Percentiles rank a stretch among this genome's conserved stretches.
Conservation (phyloP, 2,888 invertebrate genomes). For the Trimorus sp. region DNA sequence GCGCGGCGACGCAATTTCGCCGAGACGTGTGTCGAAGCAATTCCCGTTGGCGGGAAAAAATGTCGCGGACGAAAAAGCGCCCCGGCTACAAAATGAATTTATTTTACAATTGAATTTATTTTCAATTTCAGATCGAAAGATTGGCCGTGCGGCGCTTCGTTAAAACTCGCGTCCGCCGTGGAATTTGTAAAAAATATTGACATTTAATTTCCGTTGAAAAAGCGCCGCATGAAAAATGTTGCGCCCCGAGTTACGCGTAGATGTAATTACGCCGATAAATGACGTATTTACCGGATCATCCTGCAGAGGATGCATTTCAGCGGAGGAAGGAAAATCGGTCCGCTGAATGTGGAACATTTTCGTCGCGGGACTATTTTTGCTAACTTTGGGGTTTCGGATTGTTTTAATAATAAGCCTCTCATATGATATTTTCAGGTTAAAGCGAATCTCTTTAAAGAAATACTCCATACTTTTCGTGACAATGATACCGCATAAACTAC, state of each 20-base stretch:
- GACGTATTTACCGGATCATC: constrained; percentile 21
- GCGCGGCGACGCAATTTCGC: too few species aligned
- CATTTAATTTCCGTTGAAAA: constrained; percentile 51
- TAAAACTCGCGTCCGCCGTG: constrained; percentile 29
- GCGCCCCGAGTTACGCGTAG: not conserved
- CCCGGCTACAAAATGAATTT: constrained; percentile 19
- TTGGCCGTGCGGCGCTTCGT: constrained; percentile 7
- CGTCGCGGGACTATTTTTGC: too few species aligned
- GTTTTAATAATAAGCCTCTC: too few species aligned
- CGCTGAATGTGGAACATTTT: too few species aligned
- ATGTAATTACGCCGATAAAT: constrained; percentile 40
- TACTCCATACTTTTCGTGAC: too few species aligned
- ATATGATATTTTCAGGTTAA: too few species aligned
- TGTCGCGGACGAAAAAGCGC: constrained; percentile 2
- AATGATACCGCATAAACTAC: too few species aligned
- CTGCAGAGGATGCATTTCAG: too few species aligned
- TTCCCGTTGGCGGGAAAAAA: constrained; percentile 18
- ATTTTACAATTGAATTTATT: constrained; percentile 24
- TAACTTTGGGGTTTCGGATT: too few species aligned
- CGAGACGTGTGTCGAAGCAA: constrained; percentile 4
- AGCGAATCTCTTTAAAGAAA: too few species aligned
- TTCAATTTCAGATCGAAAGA: constrained; percentile 28
- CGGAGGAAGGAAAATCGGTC: too few species aligned
- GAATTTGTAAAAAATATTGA: constrained; percentile 51
- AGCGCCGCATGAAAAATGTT: constrained; percentile 32